phyloP scores from a whole-genome alignment of 2,797 vertebrate genomes.

The Acanthiza pusilla region DNA sequence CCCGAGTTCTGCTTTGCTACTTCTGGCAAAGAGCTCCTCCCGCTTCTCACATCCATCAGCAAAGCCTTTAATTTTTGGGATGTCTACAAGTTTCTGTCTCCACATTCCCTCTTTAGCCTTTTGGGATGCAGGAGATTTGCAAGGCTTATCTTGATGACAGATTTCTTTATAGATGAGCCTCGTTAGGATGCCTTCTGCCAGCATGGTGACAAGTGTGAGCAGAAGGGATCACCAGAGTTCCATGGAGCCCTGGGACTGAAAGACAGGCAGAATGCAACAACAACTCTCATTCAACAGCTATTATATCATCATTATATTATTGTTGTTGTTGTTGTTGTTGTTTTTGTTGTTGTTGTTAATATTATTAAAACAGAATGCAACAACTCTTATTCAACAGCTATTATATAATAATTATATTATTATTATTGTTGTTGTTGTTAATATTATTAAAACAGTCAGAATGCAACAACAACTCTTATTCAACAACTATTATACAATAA shows the following conservation, averaged over 20 bases:
- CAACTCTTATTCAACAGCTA: not conserved
- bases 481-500: not conserved
- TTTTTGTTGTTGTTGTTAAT: not conserved
- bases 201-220: constrained; percentile 59
- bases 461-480: not conserved
- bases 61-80: not conserved
- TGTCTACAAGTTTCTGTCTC: constrained; percentile 33
- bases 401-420: not conserved
- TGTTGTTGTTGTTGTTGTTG: too few relatives aligned
- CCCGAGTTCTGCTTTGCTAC: not conserved
- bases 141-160: constrained; percentile 15
- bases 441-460: not conserved
- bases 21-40: not conserved
- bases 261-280: not conserved
- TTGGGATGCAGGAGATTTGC: not conserved
- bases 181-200: constrained; percentile 76
- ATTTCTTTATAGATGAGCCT: constrained; percentile 64
- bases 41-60: not conserved
- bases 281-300: not conserved
- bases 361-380: not conserved
- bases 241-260: not conserved
- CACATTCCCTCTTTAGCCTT: constrained; percentile 27
- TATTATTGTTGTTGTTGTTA: not conserved
- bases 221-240: not conserved
- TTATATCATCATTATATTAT: too few relatives aligned